A percentile compares a stretch with the other conserved stretches of the same genome.
Evolutionary conservation across 2,113 vertebrate genomes (phyloP).

Genomic region (Rhinoderma darwinii): DNA sequence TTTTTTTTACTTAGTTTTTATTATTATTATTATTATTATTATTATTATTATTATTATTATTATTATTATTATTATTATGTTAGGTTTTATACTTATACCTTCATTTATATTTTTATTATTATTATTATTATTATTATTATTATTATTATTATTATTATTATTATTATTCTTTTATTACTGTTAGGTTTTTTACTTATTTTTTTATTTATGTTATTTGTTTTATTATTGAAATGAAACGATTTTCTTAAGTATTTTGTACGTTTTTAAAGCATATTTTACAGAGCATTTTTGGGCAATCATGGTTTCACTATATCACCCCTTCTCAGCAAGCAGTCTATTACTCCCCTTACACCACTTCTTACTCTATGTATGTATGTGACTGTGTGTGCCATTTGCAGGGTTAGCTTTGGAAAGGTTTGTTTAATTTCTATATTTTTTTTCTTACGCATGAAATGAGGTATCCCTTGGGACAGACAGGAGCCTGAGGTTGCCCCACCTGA

Average conservation of each 20-base stretch:
- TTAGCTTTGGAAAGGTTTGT: conserved; percentile 44
- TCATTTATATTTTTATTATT: too few relatives aligned
- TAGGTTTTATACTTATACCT: too few relatives aligned
- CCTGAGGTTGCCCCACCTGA: conserved; percentile 72
- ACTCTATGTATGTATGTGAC: not conserved
- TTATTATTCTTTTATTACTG: not conserved
- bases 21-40: too few relatives aligned
- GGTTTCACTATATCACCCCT: not conserved
- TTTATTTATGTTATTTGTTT: too few relatives aligned
- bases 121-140: too few relatives aligned
- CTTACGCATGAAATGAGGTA: conserved; percentile 63
- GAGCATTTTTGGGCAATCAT: not conserved
- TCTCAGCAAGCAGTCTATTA: not conserved
- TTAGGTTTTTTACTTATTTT: not conserved
- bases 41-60: too few relatives aligned
- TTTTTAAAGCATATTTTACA: too few relatives aligned
- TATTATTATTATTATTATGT: too few relatives aligned
- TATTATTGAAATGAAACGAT: too few relatives aligned
- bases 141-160: too few relatives aligned
- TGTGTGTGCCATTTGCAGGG: conserved; percentile 23
- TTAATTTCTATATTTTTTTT: conserved; percentile 34
- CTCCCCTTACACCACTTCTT: not conserved
- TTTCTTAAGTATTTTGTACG: too few relatives aligned
- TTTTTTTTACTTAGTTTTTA: too few relatives aligned
- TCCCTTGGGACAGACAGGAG: conserved; percentile 70